Evolutionary conservation across 64 coral and sea anemone genomes (phyloP), one percentile per base, ranked within the genome.

Genomic region (Cladopsammia gracilis): DNA sequence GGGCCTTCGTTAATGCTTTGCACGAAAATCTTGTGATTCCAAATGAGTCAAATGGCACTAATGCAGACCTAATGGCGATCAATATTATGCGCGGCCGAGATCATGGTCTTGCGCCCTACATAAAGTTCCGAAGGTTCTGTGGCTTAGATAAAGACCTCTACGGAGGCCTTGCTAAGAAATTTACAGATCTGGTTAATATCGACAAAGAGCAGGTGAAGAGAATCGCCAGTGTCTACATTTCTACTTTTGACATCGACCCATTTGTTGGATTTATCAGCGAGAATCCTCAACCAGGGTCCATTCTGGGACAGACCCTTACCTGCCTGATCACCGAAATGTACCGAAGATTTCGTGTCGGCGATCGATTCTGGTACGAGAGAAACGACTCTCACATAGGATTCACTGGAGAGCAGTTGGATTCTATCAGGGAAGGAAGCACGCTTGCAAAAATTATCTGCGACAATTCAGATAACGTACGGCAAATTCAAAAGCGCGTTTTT

Each of bases 51-150:
- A 52, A 79, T 18, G 77, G 77, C 7, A 56, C 46, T 20, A 23
- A 87, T 7, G 77, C 59, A 19, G 94, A 95, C 53, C 50, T 95
- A 7, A 44, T 85, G 10, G 81, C 94, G 7, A 51, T 91, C n/a
- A 95, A 95, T 51, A 95, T 95, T 24, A 73, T 81, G 66, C 94
- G 94, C 48, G 94, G 89, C 16, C 48, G 94, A 15, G 94, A 95
- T 0, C 94, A 88, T 26, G 94, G 94, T 4, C 6, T 95, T 20
- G 81, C 94, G 2, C 89, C 89, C 2, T 95, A 95, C 48, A 81
- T 87, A 48, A 24, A 52, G 1, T 95, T 87, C 48, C 79, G 94
- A 70, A 61, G 16, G 0, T 18, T 66, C 1, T 73, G 52, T 47
- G 83, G 83, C 7, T 70, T 70, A n/a, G 67, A 70, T 13, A 34